Evolutionary conservation across 2,888 invertebrate species (phyloP).

Genomic region (Laspeyria flexula): DNA sequence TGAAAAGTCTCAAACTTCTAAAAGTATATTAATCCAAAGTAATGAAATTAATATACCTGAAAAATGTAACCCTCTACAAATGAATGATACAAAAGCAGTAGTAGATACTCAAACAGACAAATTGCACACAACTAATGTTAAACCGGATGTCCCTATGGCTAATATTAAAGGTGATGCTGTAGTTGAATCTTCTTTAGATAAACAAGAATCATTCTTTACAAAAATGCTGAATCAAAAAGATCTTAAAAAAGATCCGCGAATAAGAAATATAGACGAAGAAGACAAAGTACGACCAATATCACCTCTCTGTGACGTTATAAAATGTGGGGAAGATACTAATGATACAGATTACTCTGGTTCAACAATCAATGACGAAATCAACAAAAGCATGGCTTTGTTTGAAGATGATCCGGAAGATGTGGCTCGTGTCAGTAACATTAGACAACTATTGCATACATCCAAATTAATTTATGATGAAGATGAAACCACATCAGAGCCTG

Average conservation of each 20-base stretch:
- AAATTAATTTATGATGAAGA: constrained; percentile 33
- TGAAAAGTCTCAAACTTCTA: constrained; percentile 20
- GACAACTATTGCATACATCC: constrained; percentile 63
- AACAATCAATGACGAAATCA: constrained; percentile 80
- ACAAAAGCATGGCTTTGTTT: constrained; percentile 77
- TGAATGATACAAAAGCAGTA: background rate
- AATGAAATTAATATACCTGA: background rate
- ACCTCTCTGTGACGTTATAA: constrained; percentile 59
- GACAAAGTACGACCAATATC: constrained; percentile 49
- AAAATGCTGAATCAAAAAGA: constrained; percentile 65
- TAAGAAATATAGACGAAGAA: constrained; percentile 17
- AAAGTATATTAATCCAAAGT: background rate
- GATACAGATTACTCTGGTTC: constrained; percentile 76
- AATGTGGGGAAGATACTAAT: constrained; percentile 70
- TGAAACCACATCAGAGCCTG: constrained; percentile 26
- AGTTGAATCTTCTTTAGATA: constrained; percentile 61
- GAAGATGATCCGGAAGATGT: constrained; percentile 70
- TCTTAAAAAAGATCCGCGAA: constrained; percentile 10
- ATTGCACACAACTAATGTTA: background rate
- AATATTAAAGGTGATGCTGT: constrained; percentile 15
- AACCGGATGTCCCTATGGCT: background rate
- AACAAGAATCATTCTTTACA: constrained; percentile 81
- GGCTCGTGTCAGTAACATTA: constrained; percentile 64
- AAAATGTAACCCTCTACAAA: background rate
- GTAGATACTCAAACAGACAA: background rate